These are phyloP conservation scores for Centropyge bicolor DNA, from an alignment of 2,797 vertebrate genomes.

Conservation along the genomic window DNA sequence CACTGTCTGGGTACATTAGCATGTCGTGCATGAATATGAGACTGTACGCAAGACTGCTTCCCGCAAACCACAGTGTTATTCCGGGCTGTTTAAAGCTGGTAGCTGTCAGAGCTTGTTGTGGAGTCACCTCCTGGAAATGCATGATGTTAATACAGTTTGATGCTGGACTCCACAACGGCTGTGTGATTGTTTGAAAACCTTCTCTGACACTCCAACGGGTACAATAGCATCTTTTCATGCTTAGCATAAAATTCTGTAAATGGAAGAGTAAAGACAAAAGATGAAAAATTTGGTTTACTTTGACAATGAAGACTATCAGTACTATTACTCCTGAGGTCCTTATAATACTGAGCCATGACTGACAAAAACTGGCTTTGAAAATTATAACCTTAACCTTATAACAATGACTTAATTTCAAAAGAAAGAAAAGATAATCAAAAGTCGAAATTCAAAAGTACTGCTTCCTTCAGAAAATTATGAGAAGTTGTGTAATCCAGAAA, in stretches of 20 bases:
- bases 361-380: background rate
- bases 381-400: too few species aligned
- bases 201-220: background rate
- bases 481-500: background rate
- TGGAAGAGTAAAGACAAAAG: background rate
- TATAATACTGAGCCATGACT: background rate
- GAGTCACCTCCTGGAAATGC: background rate
- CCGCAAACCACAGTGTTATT: constrained; percentile 21
- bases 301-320: background rate
- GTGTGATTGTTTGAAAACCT: background rate
- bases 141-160: constrained; percentile 21
- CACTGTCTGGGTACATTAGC: constrained; percentile 38
- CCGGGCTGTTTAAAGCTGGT: constrained; percentile 31
- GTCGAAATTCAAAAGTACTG: background rate
- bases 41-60: constrained; percentile 30
- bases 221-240: background rate
- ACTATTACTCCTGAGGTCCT: too few species aligned
- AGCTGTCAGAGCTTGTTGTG: constrained; percentile 18
- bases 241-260: background rate
- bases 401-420: background rate
- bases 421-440: background rate
- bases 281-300: background rate
- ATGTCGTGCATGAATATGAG: constrained; percentile 40
- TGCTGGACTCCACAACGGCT: background rate
- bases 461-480: background rate